Evolutionary conservation across 2,797 vertebrate genomes (phyloP), one percentile per base, ranked within the genome.

Genomic region (Girardinus metallicus): DNA sequence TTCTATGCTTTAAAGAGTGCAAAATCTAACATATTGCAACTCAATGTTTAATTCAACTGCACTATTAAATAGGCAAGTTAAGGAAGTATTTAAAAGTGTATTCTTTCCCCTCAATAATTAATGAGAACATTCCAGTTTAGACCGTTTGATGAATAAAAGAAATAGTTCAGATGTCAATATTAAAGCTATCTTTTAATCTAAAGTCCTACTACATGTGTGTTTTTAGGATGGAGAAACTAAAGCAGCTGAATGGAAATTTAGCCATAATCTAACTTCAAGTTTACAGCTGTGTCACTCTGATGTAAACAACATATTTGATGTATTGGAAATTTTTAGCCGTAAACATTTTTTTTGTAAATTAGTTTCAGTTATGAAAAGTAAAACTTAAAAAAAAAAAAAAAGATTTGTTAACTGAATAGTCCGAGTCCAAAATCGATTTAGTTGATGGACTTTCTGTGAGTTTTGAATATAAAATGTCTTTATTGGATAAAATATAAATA

Each of bases 201-300:
- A 68, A 26, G 23, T 70, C 39, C 66, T 72, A 44, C 1, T 29
- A 29, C 68, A 15, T 5, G 11, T 2, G 47, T 29, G 43, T 3
- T 1, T 62, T 26, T 43, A 60, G 43, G 66, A 64, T 36, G 36
- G 21, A 78, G 64, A 75, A 64, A 75, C 60, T 62, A 60, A 60
- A 76, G 85, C 70, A 83, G 75, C 75, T 86, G 62, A 79, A 79
- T 44, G 70, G 73, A 84, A 72, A 81, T 43, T 80, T 55, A 81
- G 83, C 81, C 81, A 78, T 80, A 39, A 46, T 49, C 18, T 1
- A 44, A 16, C 41, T 47, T 41, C 70, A n/a, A 55, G 41, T 80
- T 70, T 64, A 75, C 1, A 39, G 26, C 23, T 78, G 8, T 44
- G 73, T 8, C 66, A 73, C 53, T 80, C 49, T 74, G 2, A 53